These are phyloP conservation scores for Heliconius cydno DNA, from an alignment of 2,888 invertebrate genomes.

Conservation along the genomic window DNA sequence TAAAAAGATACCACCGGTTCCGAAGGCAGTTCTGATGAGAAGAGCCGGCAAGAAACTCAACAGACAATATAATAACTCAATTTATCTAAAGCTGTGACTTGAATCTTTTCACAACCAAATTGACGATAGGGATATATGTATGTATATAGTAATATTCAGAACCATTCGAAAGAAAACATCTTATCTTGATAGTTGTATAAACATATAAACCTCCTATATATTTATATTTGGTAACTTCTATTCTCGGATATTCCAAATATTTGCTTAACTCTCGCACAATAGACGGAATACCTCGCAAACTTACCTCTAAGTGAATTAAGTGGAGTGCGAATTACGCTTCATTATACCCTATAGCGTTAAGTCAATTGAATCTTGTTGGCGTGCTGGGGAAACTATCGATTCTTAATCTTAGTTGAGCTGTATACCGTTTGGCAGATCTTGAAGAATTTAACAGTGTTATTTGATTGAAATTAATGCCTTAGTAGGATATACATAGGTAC, in stretches of 20 bases:
- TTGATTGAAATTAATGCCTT: neutral
- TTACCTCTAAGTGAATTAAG: conserved; percentile 22
- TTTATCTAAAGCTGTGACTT: too few relatives aligned
- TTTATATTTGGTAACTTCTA: neutral
- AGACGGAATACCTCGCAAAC: neutral
- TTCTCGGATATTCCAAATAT: neutral
- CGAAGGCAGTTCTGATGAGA: too few relatives aligned
- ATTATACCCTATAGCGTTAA: conserved; percentile 15
- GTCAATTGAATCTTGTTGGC: conserved; percentile 19
- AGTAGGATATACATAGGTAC: neutral
- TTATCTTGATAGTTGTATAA: neutral
- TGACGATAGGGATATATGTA: too few relatives aligned
- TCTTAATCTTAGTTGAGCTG: conserved; percentile 2
- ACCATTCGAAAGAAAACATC: neutral
- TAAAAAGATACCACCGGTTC: too few relatives aligned
- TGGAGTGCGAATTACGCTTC: conserved; percentile 22
- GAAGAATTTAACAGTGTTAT: neutral
- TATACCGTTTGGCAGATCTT: conserved; percentile 11
- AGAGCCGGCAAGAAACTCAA: too few relatives aligned
- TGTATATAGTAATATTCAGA: neutral
- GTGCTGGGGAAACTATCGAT: conserved; percentile 26
- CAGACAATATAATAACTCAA: too few relatives aligned
- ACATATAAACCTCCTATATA: neutral
- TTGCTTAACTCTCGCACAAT: neutral
- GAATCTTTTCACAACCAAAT: too few relatives aligned